Base-by-base conservation (phyloP, 2,888 invertebrate genomes). In the Drosophila prostipennis region DNA sequence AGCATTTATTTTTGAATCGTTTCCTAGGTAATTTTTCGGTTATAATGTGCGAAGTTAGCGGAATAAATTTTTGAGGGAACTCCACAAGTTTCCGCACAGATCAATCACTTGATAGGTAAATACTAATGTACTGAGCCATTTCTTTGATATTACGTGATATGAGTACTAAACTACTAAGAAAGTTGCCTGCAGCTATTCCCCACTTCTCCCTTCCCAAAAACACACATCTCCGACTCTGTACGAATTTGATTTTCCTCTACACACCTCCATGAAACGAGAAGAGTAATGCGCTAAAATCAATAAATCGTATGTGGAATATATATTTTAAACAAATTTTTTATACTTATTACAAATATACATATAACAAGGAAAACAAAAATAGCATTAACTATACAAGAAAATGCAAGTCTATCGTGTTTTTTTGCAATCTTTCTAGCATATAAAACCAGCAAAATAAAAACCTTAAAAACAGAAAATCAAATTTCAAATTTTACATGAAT, bases 71-170 rank as follows among this genome's bases (percentile, higher is more conserved):
- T 36, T 49, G 14, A 51, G 43, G 64, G 39, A 34, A 32, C 32
- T 43, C 11, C 2, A 23, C 16, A 14, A 36, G 63, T 29, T 64
- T 42, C 49, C 42, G 32, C 34, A 19, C 19, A 69, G 60, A 71
- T 71, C 68, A 59, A 59, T 72, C 54, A 51, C 36, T 59, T 43
- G 29, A 69, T 63, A 80, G 51, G 48, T 74, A 45, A 65, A 69
- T 51, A 70, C 64, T 56, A 77, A 87, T 74, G 87, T 87, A 84
- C 87, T 84, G 83, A 84, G 69, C 77, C 76, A 82, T 74, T 84
- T 82, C 77, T 84, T 84, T 87, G 83, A 84, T 87, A 85, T 87
- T 85, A 85, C 86, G 87, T 87, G 87, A 83, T 87, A 64, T 54
- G 64, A 64, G 64, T 65, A 83, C 85, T 87, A 79, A 82, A 85